phyloP scores from a whole-genome alignment of 1,140 invertebrate genomes.

The Lasioglossum baleicum region DNA sequence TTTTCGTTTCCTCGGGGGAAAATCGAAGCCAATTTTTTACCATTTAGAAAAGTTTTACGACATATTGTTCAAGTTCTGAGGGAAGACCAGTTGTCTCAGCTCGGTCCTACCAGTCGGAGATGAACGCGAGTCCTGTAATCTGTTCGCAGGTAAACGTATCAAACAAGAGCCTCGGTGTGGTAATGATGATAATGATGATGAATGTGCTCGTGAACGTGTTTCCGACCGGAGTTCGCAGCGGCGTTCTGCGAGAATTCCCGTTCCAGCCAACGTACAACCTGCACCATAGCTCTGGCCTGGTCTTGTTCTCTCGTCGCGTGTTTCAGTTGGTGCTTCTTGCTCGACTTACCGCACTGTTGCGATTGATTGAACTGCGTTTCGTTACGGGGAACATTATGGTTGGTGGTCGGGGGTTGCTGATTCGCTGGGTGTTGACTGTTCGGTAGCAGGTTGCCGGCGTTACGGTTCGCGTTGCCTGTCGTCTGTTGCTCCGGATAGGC shows the following conservation, averaged over 20 bases:
- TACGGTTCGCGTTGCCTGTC: slow-evolving; percentile 11
- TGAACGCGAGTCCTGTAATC: slow-evolving; percentile 38
- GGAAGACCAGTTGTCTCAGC: background rate
- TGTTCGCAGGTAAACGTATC: slow-evolving; percentile 33
- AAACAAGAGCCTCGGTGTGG: slow-evolving; percentile 75
- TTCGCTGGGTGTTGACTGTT: slow-evolving; percentile 49
- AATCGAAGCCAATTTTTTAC: too few relatives aligned
- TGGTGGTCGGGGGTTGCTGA: slow-evolving; percentile 56
- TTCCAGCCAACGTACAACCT: slow-evolving; percentile 82
- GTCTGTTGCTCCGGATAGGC: slow-evolving; percentile 30
- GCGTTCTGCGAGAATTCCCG: slow-evolving; percentile 79
- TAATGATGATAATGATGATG: slow-evolving; percentile 93
- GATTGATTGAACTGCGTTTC: slow-evolving; percentile 65
- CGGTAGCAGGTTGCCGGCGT: slow-evolving; percentile 33
- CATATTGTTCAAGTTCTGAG: too few relatives aligned
- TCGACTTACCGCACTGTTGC: slow-evolving; percentile 66
- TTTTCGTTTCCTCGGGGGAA: too few relatives aligned
- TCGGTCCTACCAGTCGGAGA: slow-evolving; percentile 38
- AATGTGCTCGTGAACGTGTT: slow-evolving; percentile 89
- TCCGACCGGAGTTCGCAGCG: slow-evolving; percentile 64
- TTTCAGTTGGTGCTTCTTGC: slow-evolving; percentile 83
- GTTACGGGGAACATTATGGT: slow-evolving; percentile 64
- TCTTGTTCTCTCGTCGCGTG: slow-evolving; percentile 85
- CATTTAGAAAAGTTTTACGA: too few relatives aligned
- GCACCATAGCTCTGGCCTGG: slow-evolving; percentile 86